Conservation (phyloP, 2,797 vertebrate species). For the Todus mexicanus region DNA sequence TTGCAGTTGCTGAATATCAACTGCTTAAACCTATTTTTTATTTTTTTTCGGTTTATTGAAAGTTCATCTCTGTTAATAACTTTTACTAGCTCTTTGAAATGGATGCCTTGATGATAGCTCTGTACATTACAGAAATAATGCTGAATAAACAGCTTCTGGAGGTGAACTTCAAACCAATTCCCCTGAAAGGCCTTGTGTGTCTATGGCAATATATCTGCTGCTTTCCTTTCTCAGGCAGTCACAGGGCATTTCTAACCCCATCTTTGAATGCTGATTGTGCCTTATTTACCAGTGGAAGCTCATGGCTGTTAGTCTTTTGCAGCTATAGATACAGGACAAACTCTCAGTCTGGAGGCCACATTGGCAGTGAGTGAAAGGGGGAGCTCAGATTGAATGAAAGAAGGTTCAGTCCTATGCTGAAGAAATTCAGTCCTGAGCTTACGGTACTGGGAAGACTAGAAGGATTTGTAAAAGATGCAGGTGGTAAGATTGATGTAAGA, state of each 20-base stretch:
- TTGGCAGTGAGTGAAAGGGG: neutral
- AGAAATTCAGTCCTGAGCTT: neutral
- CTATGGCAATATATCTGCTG: neutral
- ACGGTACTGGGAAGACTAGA: neutral
- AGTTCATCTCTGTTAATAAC: neutral
- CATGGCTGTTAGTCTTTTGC: neutral
- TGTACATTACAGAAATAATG: neutral
- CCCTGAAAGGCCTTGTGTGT: neutral
- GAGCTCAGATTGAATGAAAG: neutral
- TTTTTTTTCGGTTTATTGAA: neutral
- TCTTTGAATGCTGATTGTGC: neutral
- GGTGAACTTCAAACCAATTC: neutral
- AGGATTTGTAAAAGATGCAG: neutral
- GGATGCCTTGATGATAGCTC: neutral
- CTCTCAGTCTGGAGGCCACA: fast-evolving
- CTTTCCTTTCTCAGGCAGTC: neutral
- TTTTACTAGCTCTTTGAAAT: neutral
- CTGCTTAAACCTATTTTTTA: neutral
- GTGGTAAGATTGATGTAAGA: neutral
- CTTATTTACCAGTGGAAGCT: neutral
- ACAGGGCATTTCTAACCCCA: neutral
- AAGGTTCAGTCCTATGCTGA: neutral
- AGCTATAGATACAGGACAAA: neutral
- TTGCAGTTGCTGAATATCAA: neutral
- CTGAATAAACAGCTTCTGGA: neutral